Conservation (phyloP, 2,797 vertebrate species). For the Simalia tracyae region DNA sequence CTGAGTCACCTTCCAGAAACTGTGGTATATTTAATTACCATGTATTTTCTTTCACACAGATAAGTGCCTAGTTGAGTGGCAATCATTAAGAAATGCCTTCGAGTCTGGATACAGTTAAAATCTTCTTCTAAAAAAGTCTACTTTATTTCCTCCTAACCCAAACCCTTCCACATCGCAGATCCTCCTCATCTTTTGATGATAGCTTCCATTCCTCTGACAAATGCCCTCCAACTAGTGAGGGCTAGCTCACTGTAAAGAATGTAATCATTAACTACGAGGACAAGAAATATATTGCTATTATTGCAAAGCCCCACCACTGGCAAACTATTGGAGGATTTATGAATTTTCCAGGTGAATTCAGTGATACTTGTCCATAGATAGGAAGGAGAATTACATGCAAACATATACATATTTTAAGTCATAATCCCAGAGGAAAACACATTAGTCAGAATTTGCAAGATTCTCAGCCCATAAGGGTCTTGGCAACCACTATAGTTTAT, state of each 20-base stretch:
- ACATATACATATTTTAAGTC: neutral
- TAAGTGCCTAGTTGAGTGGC: neutral
- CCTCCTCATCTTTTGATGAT: neutral
- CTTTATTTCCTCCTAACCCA: neutral
- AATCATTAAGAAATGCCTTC: neutral
- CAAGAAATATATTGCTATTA: neutral
- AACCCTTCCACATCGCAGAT: neutral
- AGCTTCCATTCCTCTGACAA: neutral
- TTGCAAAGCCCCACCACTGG: neutral
- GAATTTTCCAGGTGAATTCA: neutral
- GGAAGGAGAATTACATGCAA: neutral
- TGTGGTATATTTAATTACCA: neutral
- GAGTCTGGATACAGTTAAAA: neutral
- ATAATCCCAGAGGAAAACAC: neutral
- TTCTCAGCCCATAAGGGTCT: neutral
- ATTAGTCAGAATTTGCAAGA: neutral
- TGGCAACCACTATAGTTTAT: neutral
- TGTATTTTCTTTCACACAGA: neutral
- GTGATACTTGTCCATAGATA: neutral
- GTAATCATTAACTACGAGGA: neutral
- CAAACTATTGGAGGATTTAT: neutral
- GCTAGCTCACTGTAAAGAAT: neutral
- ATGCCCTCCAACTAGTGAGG: neutral
- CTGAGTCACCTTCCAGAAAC: neutral
- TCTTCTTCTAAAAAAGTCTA: neutral